Base-by-base conservation (phyloP, 2,888 invertebrate genomes). In the Cheilosia urbana region DNA sequence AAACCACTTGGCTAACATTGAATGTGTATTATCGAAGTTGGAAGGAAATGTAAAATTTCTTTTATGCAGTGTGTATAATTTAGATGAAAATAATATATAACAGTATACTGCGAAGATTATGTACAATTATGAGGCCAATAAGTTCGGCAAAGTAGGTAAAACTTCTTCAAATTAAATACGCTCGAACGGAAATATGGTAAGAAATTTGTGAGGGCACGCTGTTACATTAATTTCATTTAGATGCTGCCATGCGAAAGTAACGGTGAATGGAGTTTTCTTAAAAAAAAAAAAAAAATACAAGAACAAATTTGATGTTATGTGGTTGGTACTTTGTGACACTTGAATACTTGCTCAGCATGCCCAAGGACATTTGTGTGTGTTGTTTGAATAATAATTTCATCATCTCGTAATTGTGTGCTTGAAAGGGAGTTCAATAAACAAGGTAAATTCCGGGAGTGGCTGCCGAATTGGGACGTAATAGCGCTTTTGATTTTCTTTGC, bases 1-100 rank as follows among this genome's bases (percentile, higher is more conserved):
- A 66, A 71, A 77, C 58, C 53, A 65, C 65, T 72, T 58, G 51
- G 17, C 42, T 42, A 30, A 68, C 68, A 68, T 76, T 60, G 49
- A 68, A 73, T 53, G 40, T 55, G 42, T 55, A 62, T 73, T 63
- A 34, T 49, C 53, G 62, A 45, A 66, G 57, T 21, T 42, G 19
- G 21, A 9, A 58, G 63, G 24, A 55, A 40, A 24, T 73, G 47
- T 24, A 55, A 51, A 51, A 51, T 51, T 15, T 15, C 21, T 53
- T 30, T 55, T 45, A 42, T 55, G 55, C 19, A 42, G 40, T 42
- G 17, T 15, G 27, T 27, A 30, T 13, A 49, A 27, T n/a, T 27
- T 34, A 15, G 51, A 11, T 15, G 21, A 6, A 21, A 17, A 47
- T 45, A 19, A 55, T 13, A 68, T 9, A 45, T 15, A 24, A 55